A percentile compares a stretch with the other conserved stretches of the same genome.
These are phyloP conservation scores for Nycticorax nycticorax DNA, from an alignment of 2,113 vertebrate genomes.

Conservation along the genomic window DNA sequence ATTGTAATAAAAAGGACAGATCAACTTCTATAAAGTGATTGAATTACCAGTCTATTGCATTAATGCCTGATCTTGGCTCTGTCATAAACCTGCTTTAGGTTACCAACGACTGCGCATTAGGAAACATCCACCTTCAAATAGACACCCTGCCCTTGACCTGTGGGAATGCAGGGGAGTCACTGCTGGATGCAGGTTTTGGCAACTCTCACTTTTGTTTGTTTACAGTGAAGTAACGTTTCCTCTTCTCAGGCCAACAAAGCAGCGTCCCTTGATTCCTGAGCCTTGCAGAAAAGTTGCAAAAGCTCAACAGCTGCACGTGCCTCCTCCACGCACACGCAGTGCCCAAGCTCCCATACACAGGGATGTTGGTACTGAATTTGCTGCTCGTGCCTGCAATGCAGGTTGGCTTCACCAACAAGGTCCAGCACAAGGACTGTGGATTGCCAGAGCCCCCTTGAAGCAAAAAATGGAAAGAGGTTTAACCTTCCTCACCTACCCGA, in stretches of 20 bases:
- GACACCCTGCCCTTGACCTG: slow-evolving; percentile 77
- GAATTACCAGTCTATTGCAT: slow-evolving; percentile 97
- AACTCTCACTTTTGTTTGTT: neutral
- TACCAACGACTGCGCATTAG: slow-evolving; percentile 63
- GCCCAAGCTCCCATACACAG: fast-evolving
- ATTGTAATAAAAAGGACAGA: slow-evolving; percentile 99
- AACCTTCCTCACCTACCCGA: neutral
- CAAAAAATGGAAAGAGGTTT: neutral
- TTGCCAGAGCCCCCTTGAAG: fast-evolving
- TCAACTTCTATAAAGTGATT: slow-evolving; percentile 94
- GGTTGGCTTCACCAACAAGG: neutral
- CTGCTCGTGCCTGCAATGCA: neutral
- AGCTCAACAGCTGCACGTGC: neutral
- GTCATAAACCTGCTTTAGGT: slow-evolving; percentile 74
- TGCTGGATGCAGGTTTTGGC: neutral
- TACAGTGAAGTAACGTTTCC: neutral
- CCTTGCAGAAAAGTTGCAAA: neutral
- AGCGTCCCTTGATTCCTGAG: neutral
- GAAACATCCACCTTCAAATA: slow-evolving; percentile 81
- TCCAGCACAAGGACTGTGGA: neutral
- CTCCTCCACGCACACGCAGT: fast-evolving
- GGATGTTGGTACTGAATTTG: fast-evolving
- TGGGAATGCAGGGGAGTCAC: neutral
- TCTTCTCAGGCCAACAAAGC: neutral
- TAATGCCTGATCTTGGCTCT: slow-evolving; percentile 81